These are phyloP conservation scores for Talpa occidentalis DNA, from an alignment of 2,113 vertebrate genomes.

Conservation along the genomic window DNA sequence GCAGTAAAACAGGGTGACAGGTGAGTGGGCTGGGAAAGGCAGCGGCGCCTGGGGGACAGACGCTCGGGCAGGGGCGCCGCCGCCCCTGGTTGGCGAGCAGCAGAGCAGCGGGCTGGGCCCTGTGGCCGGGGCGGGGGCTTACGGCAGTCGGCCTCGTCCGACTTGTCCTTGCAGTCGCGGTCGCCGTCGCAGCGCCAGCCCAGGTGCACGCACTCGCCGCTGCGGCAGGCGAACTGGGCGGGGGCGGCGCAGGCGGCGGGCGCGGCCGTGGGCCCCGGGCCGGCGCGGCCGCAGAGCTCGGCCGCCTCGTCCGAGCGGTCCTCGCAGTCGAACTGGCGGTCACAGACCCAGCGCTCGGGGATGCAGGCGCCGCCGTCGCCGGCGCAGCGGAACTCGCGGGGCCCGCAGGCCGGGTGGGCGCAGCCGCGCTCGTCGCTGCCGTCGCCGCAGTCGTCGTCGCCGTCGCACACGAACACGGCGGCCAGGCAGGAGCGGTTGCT, in stretches of 20 bases:
- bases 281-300: conserved; percentile 91
- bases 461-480: conserved; percentile 93
- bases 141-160: conserved; percentile 96
- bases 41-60: not conserved
- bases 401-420: conserved; percentile 90
- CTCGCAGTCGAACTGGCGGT: conserved; percentile 94
- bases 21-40: not conserved
- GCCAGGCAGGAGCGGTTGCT: conserved; percentile 93
- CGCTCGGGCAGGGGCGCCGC: not conserved
- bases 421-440: conserved; percentile 95
- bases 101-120: not conserved
- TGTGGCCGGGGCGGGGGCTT: conserved; percentile 82
- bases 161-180: conserved; percentile 98
- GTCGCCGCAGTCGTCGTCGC: conserved; percentile 94
- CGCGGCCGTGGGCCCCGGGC: conserved; percentile 87
- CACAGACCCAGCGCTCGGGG: conserved; percentile 95
- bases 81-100: too few species aligned
- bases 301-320: conserved; percentile 93
- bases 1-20: not conserved
- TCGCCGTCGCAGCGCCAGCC: conserved; percentile 98
- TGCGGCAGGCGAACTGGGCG: conserved; percentile 94
- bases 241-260: conserved; percentile 87
- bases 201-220: conserved; percentile 94
- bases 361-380: conserved; percentile 94
- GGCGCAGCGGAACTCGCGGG: conserved; percentile 96